phyloP scores from a whole-genome alignment of 92 coral and sea anemone genomes.

The Porites lobata region DNA sequence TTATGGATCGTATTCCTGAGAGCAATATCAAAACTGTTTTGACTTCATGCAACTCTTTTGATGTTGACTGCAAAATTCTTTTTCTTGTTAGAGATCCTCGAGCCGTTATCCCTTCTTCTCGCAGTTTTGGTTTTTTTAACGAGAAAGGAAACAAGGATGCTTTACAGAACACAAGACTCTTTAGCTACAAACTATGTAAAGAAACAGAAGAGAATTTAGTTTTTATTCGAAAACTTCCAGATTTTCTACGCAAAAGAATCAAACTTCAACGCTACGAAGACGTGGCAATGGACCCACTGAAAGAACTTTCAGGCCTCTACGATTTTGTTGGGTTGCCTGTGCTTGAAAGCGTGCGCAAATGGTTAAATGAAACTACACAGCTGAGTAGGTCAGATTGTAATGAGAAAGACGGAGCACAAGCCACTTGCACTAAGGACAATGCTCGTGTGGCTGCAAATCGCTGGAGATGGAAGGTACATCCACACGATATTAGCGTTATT shows the following conservation, averaged over 20 bases:
- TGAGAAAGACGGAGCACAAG: not conserved
- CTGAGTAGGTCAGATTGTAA: not conserved
- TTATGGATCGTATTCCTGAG: conserved; percentile 33
- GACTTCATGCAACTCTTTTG: not conserved
- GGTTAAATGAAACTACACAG: conserved; percentile 38
- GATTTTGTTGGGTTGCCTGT: conserved; percentile 24
- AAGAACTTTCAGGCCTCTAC: conserved; percentile 11
- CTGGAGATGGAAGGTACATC: conserved; percentile 30
- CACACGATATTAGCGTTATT: conserved; percentile 13
- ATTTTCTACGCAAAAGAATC: not conserved
- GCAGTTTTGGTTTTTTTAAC: conserved; percentile 22
- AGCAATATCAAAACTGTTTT: not conserved
- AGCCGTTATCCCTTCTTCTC: conserved; percentile 38
- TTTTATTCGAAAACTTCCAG: conserved; percentile 22
- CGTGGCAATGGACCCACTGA: conserved; percentile 26
- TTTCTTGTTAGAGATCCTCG: conserved; percentile 41
- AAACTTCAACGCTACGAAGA: conserved; percentile 46
- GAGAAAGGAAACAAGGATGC: not conserved
- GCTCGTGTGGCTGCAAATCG: conserved; percentile 30
- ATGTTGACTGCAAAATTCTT: conserved; percentile 27
- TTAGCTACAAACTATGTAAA: conserved; percentile 13
- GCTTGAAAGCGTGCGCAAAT: conserved; percentile 16
- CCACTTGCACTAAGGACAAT: conserved; percentile 21
- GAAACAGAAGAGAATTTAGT: conserved; percentile 36
- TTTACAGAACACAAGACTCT: not conserved